phyloP scores from a whole-genome alignment of 1,140 invertebrate genomes.

The Platorchestia sp. region DNA sequence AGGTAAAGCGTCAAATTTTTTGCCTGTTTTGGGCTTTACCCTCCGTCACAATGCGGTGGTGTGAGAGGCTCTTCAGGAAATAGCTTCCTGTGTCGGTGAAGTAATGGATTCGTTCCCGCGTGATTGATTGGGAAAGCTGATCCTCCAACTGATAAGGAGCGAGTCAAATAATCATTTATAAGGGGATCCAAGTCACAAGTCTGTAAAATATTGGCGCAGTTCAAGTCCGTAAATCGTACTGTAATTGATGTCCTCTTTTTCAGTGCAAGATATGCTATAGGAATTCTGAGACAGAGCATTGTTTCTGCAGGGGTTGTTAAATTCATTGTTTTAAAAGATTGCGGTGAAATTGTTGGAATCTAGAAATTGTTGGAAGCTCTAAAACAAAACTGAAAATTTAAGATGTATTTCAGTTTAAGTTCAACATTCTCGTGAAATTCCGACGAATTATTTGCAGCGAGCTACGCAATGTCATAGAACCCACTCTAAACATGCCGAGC shows the following conservation, averaged over 20 bases:
- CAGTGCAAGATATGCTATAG: not conserved
- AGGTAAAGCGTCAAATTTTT: not conserved
- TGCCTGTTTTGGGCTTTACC: not conserved
- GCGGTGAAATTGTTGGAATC: not conserved
- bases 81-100: not conserved
- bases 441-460: not conserved
- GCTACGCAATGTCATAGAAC: not conserved
- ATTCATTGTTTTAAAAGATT: not conserved
- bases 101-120: not conserved
- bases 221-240: not conserved
- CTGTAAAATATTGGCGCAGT: not conserved
- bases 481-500: not conserved
- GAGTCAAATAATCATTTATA: not conserved
- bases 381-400: not conserved
- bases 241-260: not conserved
- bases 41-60: not conserved
- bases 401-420: not conserved
- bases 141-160: not conserved
- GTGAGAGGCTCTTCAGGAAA: not conserved
- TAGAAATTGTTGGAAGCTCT: not conserved
- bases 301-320: not conserved
- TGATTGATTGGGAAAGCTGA: not conserved
- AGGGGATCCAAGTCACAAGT: not conserved
- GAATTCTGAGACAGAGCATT: not conserved
- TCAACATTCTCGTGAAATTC: not conserved